Evolutionary conservation across 2,113 vertebrate species (phyloP).

Genomic region (Myxocyprinus asiaticus): DNA sequence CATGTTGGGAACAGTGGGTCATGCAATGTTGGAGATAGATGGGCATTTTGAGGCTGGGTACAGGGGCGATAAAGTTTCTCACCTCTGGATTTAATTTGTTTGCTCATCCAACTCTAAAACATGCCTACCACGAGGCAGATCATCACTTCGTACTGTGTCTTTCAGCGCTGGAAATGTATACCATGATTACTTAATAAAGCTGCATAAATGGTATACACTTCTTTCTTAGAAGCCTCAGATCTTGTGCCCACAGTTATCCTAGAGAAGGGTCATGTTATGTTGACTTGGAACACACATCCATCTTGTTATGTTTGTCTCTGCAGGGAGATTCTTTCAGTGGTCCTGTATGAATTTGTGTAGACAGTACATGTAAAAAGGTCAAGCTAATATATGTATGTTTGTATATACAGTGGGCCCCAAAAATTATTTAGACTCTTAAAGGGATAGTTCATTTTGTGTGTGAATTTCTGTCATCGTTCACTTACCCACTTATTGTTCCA

Average conservation of each 20-base stretch:
- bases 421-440: too few species aligned
- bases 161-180: constrained; percentile 28
- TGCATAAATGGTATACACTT: constrained; percentile 23
- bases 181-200: constrained; percentile 13
- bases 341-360: too few species aligned
- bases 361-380: too few species aligned
- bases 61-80: constrained; percentile 36
- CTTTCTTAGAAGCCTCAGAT: background rate
- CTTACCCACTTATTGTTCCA: too few species aligned
- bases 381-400: too few species aligned
- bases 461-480: too few species aligned
- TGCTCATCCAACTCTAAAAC: background rate
- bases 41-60: background rate
- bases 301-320: background rate
- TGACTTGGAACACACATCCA: background rate
- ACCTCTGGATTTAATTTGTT: constrained; percentile 37
- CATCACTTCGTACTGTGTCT: constrained; percentile 20
- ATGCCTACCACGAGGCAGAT: constrained; percentile 3
- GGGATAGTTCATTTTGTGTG: too few species aligned
- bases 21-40: too few species aligned
- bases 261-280: background rate
- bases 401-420: too few species aligned
- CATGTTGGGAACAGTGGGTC: background rate
- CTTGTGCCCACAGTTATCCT: background rate
- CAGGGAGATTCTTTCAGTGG: background rate